Evolutionary conservation across 1,140 invertebrate genomes (phyloP), one percentile per base, ranked within the genome.

Genomic region (Temnothorax longispinosus): DNA sequence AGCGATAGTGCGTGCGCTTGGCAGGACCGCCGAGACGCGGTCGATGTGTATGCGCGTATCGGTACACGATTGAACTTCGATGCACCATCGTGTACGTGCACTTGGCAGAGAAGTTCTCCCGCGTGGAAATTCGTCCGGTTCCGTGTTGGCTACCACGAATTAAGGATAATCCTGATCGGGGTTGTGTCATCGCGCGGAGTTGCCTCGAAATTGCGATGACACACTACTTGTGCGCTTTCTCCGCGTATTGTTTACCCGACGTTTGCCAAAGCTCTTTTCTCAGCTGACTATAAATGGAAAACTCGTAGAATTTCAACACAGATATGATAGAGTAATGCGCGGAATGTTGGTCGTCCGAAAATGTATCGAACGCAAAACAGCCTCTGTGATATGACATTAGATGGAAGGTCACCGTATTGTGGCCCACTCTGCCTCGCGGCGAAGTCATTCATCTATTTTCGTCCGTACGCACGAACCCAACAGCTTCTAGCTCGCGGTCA

Each of bases 361-460:
- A 32, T 27, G 65, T n/a, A 72, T 72, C 67, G 47, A 58, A 47
- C 87, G 64, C 50, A 3, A n/a, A 71, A 32, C 54, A 41, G 77
- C 58, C 67, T 27, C 27, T 54, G 54, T 52, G 65, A 41, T 76
- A 41, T 76, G 60, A 88, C 71, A 65, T 65, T 69, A 35, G 54
- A 58, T 27, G 77, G 88, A 87, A 89, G 88, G 78, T 87, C 74
- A 65, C 47, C 54, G 82, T 41, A 50, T 54, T 27, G 82, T 32
- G 67, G 15, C 65, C 72, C 85, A 54, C 80, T 60, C 78, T 56
- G 87, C 72, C 52, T 81, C 54, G 11, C 47, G 80, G 44, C 77
- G 35, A 71, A 85, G 88, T 85, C 81, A 90, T 81, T 76, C 47
- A 64, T 85, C 89, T 90, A 90, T 90, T 90, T 90, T 78, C 38